Evolutionary conservation across 2,888 invertebrate genomes (phyloP).

Genomic region (Strigamia transsilvanica): DNA sequence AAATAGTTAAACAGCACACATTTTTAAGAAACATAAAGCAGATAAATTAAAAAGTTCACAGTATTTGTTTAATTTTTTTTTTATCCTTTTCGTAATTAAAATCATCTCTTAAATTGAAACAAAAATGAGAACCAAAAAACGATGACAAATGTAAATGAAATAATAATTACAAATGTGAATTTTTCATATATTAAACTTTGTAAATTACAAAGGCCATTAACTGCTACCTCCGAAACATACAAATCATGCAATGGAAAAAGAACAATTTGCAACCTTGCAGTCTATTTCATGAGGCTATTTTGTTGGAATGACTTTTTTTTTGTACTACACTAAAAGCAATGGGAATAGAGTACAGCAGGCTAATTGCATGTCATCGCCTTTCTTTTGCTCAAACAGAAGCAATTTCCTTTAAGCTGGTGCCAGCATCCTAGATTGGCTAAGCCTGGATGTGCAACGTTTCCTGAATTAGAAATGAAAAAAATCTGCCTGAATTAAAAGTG

Average conservation of each 20-base stretch:
- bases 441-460: constrained; percentile 8
- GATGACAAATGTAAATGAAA: neutral
- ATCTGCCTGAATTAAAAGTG: neutral
- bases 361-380: constrained; percentile 8
- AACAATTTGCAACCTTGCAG: constrained; percentile 8
- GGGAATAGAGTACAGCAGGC: constrained; percentile 2
- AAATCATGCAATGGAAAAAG: neutral
- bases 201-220: neutral
- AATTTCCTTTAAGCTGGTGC: constrained; percentile 8
- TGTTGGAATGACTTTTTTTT: constrained; percentile 8
- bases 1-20: neutral
- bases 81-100: neutral
- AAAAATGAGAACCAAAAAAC: neutral
- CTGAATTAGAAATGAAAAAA: constrained; percentile 6
- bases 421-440: constrained; percentile 8
- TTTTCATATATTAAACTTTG: neutral
- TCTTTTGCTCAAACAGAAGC: constrained; percentile 8
- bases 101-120: neutral
- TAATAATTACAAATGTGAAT: neutral
- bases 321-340: constrained; percentile 8
- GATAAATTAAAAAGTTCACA: neutral
- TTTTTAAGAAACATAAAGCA: neutral
- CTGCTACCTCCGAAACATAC: neutral
- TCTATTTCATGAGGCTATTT: constrained; percentile 3
- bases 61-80: neutral